Conservation (phyloP, 2,797 vertebrate genomes). For the Ctenopoma kingsleyae region DNA sequence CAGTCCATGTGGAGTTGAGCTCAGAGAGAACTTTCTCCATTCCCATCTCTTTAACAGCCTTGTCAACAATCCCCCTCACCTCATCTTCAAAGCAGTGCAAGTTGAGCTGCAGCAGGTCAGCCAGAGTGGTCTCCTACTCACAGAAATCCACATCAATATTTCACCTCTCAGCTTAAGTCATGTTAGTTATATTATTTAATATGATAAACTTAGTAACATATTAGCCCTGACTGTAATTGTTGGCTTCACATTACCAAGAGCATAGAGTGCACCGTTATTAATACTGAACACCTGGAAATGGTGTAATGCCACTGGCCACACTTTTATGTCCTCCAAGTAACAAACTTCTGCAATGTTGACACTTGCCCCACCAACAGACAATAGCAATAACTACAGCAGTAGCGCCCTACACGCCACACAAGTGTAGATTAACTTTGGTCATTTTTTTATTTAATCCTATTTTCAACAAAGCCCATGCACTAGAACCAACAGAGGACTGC, state of each 20-base stretch:
- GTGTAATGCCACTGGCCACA: neutral
- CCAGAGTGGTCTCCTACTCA: constrained; percentile 86
- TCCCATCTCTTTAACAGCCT: constrained; percentile 93
- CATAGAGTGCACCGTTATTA: neutral
- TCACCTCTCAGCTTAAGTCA: neutral
- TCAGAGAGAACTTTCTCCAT: constrained; percentile 95
- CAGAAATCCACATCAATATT: constrained; percentile 7
- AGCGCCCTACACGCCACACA: too few relatives aligned
- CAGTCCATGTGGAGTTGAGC: constrained; percentile 91
- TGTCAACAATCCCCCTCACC: constrained; percentile 93
- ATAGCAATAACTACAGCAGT: too few relatives aligned
- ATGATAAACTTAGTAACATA: constrained; percentile 6
- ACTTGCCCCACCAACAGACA: too few relatives aligned
- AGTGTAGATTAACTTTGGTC: too few relatives aligned
- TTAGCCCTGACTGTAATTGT: neutral
- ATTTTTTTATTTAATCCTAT: too few relatives aligned
- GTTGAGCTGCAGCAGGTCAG: constrained; percentile 91
- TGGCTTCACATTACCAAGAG: constrained; percentile 6
- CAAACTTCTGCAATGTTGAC: too few relatives aligned
- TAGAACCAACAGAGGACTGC: too few relatives aligned
- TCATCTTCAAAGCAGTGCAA: constrained; percentile 94
- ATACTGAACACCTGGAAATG: neutral
- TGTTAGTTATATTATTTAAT: neutral
- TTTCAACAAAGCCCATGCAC: too few relatives aligned
- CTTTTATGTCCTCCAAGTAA: too few relatives aligned